These are phyloP conservation scores for Romanogobio albipinnatus DNA, from an alignment of 2,113 vertebrate genomes.

Conservation along the genomic window DNA sequence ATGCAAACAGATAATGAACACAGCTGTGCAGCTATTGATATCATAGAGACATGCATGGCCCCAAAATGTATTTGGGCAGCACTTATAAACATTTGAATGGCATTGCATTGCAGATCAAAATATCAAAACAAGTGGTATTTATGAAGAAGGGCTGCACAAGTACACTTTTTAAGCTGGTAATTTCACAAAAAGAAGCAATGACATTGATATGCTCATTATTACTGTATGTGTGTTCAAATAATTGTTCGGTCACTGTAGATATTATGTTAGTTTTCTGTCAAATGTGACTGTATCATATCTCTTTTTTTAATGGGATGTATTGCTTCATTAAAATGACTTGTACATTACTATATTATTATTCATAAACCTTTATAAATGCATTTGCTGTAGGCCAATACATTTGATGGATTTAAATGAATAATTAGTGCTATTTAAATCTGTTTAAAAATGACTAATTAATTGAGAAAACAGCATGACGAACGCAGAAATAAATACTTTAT, in stretches of 20 bases:
- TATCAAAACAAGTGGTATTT: background rate
- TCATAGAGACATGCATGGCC: background rate
- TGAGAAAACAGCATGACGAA: background rate
- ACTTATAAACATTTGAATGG: background rate
- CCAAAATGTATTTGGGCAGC: background rate
- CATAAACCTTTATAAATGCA: background rate
- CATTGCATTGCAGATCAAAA: background rate
- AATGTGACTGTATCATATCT: background rate
- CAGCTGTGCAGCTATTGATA: constrained; percentile 12
- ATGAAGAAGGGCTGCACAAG: background rate
- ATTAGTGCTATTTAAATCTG: background rate
- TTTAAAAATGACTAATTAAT: background rate
- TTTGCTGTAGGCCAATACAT: background rate
- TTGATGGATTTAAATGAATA: background rate
- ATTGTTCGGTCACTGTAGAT: background rate
- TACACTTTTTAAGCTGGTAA: background rate
- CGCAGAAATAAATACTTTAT: background rate
- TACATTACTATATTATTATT: background rate
- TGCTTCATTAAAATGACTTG: background rate
- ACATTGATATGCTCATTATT: background rate
- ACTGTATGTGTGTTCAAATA: background rate
- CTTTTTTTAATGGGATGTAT: background rate
- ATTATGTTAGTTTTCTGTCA: background rate
- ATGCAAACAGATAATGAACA: background rate
- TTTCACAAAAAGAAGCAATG: background rate